phyloP scores from a whole-genome alignment of 1,140 invertebrate species.

The Eupeodes corollae region DNA sequence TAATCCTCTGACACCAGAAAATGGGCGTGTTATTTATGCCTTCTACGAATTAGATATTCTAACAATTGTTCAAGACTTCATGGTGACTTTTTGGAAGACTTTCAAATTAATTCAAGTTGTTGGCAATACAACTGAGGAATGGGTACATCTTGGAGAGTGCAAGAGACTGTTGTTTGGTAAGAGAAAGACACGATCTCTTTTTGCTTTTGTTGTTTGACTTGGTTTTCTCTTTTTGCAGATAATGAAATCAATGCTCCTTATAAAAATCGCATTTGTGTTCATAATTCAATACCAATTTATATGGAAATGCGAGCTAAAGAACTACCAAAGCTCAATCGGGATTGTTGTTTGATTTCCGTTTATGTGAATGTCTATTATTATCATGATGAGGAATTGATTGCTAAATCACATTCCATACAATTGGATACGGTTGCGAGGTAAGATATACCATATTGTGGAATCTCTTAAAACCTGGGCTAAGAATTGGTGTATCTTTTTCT shows the following conservation, averaged over 20 bases:
- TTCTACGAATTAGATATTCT: slow-evolving; percentile 30
- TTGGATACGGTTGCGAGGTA: slow-evolving; percentile 29
- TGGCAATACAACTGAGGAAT: neutral
- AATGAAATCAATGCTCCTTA: slow-evolving; percentile 17
- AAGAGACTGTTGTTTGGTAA: slow-evolving; percentile 6
- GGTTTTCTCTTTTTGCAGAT: slow-evolving; percentile 11
- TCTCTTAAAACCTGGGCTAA: neutral
- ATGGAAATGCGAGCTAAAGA: slow-evolving; percentile 24
- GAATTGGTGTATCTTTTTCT: neutral
- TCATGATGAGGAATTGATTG: slow-evolving; percentile 25
- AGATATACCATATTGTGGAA: neutral
- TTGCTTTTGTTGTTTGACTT: neutral
- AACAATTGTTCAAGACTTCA: slow-evolving; percentile 25
- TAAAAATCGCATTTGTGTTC: slow-evolving; percentile 23
- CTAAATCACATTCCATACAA: slow-evolving; percentile 28
- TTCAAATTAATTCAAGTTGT: slow-evolving; percentile 24
- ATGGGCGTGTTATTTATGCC: slow-evolving; percentile 24
- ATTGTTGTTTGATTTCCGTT: slow-evolving; percentile 20
- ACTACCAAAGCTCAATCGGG: slow-evolving; percentile 21
- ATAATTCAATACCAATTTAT: slow-evolving; percentile 31
- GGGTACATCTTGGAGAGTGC: slow-evolving; percentile 9
- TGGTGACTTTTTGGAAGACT: slow-evolving; percentile 30
- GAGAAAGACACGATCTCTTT: neutral
- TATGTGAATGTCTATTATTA: slow-evolving; percentile 33
- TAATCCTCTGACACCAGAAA: slow-evolving; percentile 23